Evolutionary conservation across 35 echinoderm and acorn worm species (phyloP), one percentile per base, ranked within the genome.

Genomic region (Acanthaster planci): DNA sequence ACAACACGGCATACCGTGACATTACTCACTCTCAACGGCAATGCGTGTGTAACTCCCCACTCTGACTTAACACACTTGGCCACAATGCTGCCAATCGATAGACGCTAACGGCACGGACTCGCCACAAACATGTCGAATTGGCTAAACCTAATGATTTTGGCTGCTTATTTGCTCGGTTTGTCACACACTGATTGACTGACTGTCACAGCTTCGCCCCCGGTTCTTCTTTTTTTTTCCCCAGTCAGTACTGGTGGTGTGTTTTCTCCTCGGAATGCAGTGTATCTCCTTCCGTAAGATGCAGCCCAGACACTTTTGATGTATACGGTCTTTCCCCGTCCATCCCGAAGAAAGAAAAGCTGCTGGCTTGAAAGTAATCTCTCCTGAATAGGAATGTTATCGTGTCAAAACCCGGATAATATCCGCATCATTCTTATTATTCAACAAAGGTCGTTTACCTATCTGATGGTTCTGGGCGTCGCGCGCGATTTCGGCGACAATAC

Each of bases 401-500:
- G 64, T 72, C 29, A 72, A 29, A 72, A 35, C 64, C 30, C 64
- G 23, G 64, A 72, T 72, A 72, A 72, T 72, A 72, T 72, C 64
- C 64, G 7, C 64, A 2, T 72, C 64, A 31, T 72, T 72, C 23
- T 72, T 72, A 19, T 72, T 34, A 72, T 31, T 72, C 34, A 34
- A 72, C 64, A 72, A 72, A 72, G 64, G 64, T 72, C 64, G 30
- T 72, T 72, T 72, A 72, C 64, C 64, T 72, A 72, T 72, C 64
- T 72, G 64, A 72, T 72, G 34, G 26, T 26, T 72, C 8, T 7
- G 64, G 64, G 64, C 64, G 64, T n/a, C 64, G 26, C 64, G 64
- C 26, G 26, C 64, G 64, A 72, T 72, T 72, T 29, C 26, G 2
- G 34, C 64, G 14, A 72, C 64, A 72, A 72, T 72, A 34, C 64